Base-by-base conservation (phyloP, 2,113 vertebrate genomes). In the Scytalopus superciliaris region DNA sequence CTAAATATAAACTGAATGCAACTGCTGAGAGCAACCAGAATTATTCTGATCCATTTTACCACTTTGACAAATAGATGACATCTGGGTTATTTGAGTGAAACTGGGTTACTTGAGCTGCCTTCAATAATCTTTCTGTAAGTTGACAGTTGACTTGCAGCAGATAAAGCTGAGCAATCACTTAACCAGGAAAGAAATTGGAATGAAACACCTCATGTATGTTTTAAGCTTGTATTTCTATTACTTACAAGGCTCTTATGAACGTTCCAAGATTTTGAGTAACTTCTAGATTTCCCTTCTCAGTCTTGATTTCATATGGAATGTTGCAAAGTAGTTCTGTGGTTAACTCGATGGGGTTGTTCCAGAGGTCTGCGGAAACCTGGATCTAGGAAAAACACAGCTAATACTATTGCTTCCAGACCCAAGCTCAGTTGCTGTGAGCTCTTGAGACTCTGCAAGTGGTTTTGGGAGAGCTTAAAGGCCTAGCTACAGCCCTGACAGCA, bases 101-200 rank as follows among this genome's bases (percentile, higher is more conserved):
- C 55, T 10, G 15, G 70, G 7, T 19, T 86, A 86, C 80, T 92
- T 78, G 91, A 94, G 60, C 94, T 94, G 84, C 69, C 70, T 92
- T 94, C 89, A 75, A 49, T 87, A 94, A 94, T 75, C 73, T 87
- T 64, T 87, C 84, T 62, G 57, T 40, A 81, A 72, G n/a, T 0
- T 84, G 89, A 78, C 77, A 93, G 77, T 81, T 84, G 87, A 77
- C 66, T 94, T 94, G 69, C 57, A 76, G 91, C 84, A 96, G 81
- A 92, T 87, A 92, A 92, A 95, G 50, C 76, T 92, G 80, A 94
- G 53, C 81, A 89, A 79, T 78, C 89, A 79, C 60, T 95, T 93
- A 78, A 72, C 84, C 86, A 64, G 85, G 24, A 87, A 87, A 93
- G 69, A 91, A 91, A 82, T 47, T 87, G 77, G 73, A 91, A 96